phyloP scores from a whole-genome alignment of 2,888 invertebrate species.

The Pteria penguin region DNA sequence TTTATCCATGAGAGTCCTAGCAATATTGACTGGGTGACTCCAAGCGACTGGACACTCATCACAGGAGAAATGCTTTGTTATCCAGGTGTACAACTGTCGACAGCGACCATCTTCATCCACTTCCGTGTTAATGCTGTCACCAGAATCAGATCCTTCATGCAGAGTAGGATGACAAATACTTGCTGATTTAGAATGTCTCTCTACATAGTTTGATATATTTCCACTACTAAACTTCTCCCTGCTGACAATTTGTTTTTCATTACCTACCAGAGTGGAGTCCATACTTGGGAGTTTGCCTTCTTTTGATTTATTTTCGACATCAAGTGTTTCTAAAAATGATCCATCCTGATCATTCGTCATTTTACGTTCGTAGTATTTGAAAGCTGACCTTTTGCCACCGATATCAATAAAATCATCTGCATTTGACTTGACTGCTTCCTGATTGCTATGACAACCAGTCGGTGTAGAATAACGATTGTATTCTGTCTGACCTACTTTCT shows the following conservation, averaged over 20 bases:
- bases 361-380: slow-evolving; percentile 15
- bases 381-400: slow-evolving; percentile 27
- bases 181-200: background rate
- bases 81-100: slow-evolving; percentile 67
- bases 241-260: background rate
- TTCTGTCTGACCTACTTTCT: slow-evolving; percentile 41
- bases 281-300: background rate
- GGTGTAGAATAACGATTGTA: slow-evolving; percentile 60
- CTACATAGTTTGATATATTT: too few relatives aligned
- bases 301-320: background rate
- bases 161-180: background rate
- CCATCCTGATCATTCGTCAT: slow-evolving; percentile 21
- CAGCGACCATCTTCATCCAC: background rate
- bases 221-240: background rate
- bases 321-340: slow-evolving; percentile 32
- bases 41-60: slow-evolving; percentile 67
- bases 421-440: background rate
- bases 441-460: slow-evolving; percentile 39
- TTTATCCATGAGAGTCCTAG: slow-evolving; percentile 47
- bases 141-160: background rate
- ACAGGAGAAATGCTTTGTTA: slow-evolving; percentile 70
- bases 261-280: background rate
- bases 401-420: slow-evolving; percentile 17
- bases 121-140: background rate
- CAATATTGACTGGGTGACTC: slow-evolving; percentile 68